Conservation (phyloP, 2,888 invertebrate genomes). For the Digitonthophagus gazella region DNA sequence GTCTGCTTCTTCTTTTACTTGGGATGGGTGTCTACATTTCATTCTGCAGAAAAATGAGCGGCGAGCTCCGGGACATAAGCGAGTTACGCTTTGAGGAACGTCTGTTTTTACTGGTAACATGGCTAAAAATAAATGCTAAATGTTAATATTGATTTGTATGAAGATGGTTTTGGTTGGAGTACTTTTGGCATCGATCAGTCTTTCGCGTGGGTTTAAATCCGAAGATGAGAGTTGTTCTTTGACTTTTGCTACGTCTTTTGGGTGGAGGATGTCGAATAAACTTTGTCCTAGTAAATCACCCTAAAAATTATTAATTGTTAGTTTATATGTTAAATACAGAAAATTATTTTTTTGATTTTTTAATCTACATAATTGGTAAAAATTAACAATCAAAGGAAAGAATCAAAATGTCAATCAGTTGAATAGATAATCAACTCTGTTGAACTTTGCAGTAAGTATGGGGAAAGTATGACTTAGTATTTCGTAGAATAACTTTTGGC, state of each 20-base stretch:
- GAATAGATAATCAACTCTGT: too few relatives aligned
- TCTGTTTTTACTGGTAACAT: slow-evolving; percentile 90
- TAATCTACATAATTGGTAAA: too few relatives aligned
- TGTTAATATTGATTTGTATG: neutral
- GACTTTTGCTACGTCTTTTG: slow-evolving; percentile 91
- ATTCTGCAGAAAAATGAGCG: slow-evolving; percentile 93
- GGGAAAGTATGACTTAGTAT: too few relatives aligned
- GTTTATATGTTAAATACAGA: too few relatives aligned
- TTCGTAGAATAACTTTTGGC: too few relatives aligned
- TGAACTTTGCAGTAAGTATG: too few relatives aligned
- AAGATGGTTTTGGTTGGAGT: slow-evolving; percentile 30
- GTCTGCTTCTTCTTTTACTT: slow-evolving; percentile 74
- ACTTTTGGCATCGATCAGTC: slow-evolving; percentile 92
- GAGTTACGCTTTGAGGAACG: slow-evolving; percentile 69
- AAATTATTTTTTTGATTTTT: neutral
- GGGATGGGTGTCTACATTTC: slow-evolving; percentile 69
- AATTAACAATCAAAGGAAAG: too few relatives aligned
- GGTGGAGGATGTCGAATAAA: slow-evolving; percentile 91
- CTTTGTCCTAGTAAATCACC: slow-evolving; percentile 87
- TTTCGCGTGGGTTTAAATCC: slow-evolving; percentile 82
- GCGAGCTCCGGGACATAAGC: slow-evolving; percentile 83
- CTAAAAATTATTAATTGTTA: slow-evolving; percentile 49
- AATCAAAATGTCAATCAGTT: too few relatives aligned
- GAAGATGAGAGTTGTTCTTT: slow-evolving; percentile 92
- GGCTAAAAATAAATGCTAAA: too few relatives aligned